Conservation (phyloP, 2,888 invertebrate genomes). For the Polia nebulosa region DNA sequence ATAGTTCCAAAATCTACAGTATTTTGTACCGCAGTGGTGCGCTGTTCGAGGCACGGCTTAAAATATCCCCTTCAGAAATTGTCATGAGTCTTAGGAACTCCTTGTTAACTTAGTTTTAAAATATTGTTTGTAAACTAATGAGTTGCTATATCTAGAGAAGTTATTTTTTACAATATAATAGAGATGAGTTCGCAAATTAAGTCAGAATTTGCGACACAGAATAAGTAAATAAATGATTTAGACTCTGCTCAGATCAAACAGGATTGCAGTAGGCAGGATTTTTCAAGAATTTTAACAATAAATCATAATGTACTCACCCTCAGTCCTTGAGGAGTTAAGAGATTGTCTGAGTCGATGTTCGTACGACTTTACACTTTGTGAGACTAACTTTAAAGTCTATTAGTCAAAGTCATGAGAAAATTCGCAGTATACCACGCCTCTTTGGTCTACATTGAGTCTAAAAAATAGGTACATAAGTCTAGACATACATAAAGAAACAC, state of each 20-base stretch:
- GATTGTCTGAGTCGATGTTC: background rate
- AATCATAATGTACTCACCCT: background rate
- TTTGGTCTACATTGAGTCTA: background rate
- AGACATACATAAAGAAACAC: constrained; percentile 28
- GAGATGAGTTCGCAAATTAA: constrained; percentile 10
- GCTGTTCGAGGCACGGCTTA: constrained; percentile 3
- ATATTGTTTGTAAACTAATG: constrained; percentile 19
- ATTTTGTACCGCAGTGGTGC: constrained; percentile 40
- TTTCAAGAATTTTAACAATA: background rate
- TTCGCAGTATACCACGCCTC: background rate
- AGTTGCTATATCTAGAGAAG: constrained; percentile 19
- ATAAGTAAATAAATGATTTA: background rate
- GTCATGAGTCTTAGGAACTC: constrained; percentile 64
- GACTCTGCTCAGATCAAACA: constrained; percentile 9
- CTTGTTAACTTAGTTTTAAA: constrained; percentile 27
- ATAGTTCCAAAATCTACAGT: constrained; percentile 63
- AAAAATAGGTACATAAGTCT: background rate
- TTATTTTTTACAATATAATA: constrained; percentile 18
- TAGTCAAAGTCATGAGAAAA: background rate
- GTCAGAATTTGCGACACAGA: constrained; percentile 24
- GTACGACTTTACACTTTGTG: background rate
- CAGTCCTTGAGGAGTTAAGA: background rate
- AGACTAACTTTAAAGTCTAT: too few relatives aligned
- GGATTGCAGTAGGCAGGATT: background rate
- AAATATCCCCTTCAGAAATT: constrained; percentile 27